phyloP scores from a whole-genome alignment of 2,888 invertebrate species.

The Diadegma fenestrale region DNA sequence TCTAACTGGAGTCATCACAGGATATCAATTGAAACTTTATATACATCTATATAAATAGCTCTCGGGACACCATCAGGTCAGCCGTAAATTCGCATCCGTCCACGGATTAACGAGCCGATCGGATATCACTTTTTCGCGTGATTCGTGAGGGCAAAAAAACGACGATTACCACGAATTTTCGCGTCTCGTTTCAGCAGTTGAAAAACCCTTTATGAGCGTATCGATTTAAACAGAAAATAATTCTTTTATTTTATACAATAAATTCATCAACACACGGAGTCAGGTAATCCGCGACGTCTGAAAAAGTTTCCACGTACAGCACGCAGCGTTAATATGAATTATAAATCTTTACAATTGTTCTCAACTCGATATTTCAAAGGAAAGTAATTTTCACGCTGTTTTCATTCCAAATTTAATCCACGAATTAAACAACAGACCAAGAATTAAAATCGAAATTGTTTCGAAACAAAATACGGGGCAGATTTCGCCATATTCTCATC shows the following conservation, averaged over 20 bases:
- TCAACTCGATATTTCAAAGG: not conserved
- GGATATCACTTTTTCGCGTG: slow-evolving; percentile 12
- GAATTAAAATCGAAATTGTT: not conserved
- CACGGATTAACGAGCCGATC: slow-evolving; percentile 64
- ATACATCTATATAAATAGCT: slow-evolving; percentile 4
- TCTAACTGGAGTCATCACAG: slow-evolving; percentile 65
- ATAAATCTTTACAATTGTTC: not conserved
- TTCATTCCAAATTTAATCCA: not conserved
- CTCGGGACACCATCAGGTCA: slow-evolving; percentile 52
- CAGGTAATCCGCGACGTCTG: not conserved
- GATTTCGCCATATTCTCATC: not conserved
- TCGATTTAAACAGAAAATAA: not conserved
- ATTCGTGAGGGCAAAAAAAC: slow-evolving; percentile 1
- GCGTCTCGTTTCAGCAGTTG: not conserved
- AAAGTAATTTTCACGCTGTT: not conserved
- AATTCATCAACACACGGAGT: not conserved
- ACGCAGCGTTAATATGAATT: not conserved
- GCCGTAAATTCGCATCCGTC: slow-evolving; percentile 64
- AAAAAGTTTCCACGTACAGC: not conserved
- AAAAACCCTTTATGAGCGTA: not conserved
- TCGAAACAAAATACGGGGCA: not conserved
- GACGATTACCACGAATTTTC: slow-evolving; percentile 48
- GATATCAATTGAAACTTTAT: slow-evolving; percentile 36
- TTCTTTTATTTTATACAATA: not conserved
- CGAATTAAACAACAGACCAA: no score